Evolutionary conservation across 2,888 invertebrate genomes (phyloP), one percentile per base, ranked within the genome.

Genomic region (Thera britannica): DNA sequence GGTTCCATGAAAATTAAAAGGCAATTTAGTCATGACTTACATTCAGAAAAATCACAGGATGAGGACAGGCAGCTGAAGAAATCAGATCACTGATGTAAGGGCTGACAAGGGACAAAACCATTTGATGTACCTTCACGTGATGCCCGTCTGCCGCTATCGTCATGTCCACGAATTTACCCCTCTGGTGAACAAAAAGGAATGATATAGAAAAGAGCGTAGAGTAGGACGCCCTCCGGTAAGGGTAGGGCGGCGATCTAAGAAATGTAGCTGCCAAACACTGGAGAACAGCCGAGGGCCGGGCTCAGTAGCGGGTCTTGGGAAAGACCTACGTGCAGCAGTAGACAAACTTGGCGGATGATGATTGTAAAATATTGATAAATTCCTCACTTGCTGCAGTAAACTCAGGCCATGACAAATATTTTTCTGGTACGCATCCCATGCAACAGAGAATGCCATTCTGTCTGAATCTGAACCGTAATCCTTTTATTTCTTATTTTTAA

Each of bases 81-180:
- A 94, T 89, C 3, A 93, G 78, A 12, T 90, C 88, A 74, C 91
- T 90, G 67, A 94, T 86, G 75, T 85, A 94, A 0, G 93, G 93
- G 66, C 94, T 94, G 23, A 90, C 90, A 0, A 93, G 83, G 0
- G 92, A 91, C 70, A 94, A 70, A 3, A 94, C 83, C 63, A 94
- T 77, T 75, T 92, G 90, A 68, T 94, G 94, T 2, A 92, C 94
- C 74, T 92, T 93, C 2, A 94, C 92, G 66, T 85, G 80, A 71
- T 92, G 88, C 0, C 93, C 93, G 51, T 93, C 93, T 1, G 93
- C 93, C 2, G 93, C 93, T 48, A 94, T 70, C 0, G 94, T 94
- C 91, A 94, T 90, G 72, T 94, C 93, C 46, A 94, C 93, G 77
- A 93, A 92, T 70, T 93, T 90, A 8, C 88, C 93, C 75, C 84